These are phyloP conservation scores for Formica aserva DNA, from an alignment of 2,888 invertebrate genomes.

Conservation along the genomic window DNA sequence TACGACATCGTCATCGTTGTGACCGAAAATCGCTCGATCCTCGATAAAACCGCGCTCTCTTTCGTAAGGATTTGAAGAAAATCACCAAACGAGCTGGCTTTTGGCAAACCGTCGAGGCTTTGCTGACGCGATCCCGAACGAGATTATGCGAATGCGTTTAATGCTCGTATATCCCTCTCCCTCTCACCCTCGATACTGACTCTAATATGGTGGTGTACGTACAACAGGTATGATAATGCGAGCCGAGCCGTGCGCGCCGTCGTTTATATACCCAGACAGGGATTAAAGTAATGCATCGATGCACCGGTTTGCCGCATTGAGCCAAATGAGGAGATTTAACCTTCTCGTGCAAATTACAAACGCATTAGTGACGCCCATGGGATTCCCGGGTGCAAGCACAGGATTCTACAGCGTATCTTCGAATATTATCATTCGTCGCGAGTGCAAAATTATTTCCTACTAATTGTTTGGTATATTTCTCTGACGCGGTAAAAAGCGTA, in stretches of 20 bases:
- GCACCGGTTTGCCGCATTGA: constrained; percentile 74
- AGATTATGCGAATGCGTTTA: constrained; percentile 62
- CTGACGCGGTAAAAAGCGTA: neutral
- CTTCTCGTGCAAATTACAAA: constrained; percentile 73
- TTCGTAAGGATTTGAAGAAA: neutral
- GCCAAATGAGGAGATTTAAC: constrained; percentile 81
- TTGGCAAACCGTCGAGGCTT: constrained; percentile 10
- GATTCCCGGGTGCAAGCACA: neutral
- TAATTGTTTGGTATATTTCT: neutral
- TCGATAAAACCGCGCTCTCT: constrained; percentile 12
- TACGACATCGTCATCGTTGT: neutral
- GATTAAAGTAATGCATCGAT: constrained; percentile 83
- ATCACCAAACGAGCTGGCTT: constrained; percentile 24
- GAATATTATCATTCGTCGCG: neutral
- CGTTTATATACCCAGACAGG: constrained; percentile 67
- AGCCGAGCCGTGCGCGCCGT: constrained; percentile 28
- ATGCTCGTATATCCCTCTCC: constrained; percentile 51
- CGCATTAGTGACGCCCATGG: constrained; percentile 67
- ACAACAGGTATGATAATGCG: constrained; percentile 73
- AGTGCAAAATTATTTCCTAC: neutral
- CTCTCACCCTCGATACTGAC: neutral
- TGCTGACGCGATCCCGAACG: constrained; percentile 19
- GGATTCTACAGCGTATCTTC: neutral
- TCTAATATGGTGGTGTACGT: constrained; percentile 28
- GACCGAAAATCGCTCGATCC: neutral